These are phyloP conservation scores for Holothuria scabra DNA, from an alignment of 53 echinoderm and acorn worm species.

Conservation along the genomic window DNA sequence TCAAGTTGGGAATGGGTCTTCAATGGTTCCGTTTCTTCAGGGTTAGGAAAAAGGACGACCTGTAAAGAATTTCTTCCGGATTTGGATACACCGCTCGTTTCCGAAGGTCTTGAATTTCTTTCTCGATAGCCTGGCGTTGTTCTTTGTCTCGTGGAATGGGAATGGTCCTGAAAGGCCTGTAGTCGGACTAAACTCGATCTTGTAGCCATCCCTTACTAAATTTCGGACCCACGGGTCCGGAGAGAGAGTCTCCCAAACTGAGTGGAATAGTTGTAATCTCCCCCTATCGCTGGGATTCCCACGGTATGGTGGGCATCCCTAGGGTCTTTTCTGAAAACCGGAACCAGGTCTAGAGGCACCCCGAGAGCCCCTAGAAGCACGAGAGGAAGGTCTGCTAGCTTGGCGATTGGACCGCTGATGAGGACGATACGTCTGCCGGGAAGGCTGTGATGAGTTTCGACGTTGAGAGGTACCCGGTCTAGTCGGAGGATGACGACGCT, in stretches of 20 bases:
- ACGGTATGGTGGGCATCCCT: neutral
- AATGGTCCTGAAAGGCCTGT: neutral
- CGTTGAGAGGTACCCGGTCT: too few species aligned
- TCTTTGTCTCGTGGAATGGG: neutral
- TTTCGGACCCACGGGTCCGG: neutral
- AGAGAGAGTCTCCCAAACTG: neutral
- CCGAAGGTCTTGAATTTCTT: neutral
- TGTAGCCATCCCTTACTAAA: neutral
- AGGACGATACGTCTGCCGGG: too few species aligned
- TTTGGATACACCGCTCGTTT: neutral
- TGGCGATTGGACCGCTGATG: too few species aligned
- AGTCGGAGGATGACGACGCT: too few species aligned
- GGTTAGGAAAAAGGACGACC: too few species aligned
- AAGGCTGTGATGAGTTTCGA: too few species aligned
- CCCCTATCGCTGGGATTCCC: neutral
- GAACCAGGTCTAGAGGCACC: too few species aligned
- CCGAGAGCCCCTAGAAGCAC: too few species aligned
- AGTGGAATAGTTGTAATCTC: neutral
- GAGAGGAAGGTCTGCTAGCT: too few species aligned
- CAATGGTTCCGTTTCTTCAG: too few species aligned
- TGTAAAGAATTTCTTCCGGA: neutral
- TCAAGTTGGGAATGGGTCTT: too few species aligned
- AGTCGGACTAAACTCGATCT: neutral
- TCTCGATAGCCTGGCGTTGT: neutral
- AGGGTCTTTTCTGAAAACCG: neutral